Evolutionary conservation across 1,140 invertebrate species (phyloP).

Genomic region (Charaxes varanes): DNA sequence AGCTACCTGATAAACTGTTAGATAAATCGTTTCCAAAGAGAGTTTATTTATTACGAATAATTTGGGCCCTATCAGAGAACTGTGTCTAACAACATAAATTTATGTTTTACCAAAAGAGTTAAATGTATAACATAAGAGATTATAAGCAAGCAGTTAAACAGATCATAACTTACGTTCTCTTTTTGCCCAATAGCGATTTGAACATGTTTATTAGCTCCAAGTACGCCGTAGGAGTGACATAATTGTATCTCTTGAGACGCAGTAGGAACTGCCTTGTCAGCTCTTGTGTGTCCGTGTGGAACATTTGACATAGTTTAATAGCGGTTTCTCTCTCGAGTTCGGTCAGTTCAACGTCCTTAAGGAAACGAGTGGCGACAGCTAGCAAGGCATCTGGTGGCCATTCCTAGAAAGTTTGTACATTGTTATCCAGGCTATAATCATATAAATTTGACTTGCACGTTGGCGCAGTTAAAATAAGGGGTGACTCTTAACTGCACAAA

Average conservation of each 20-base stretch:
- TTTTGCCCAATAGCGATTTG: conserved; percentile 86
- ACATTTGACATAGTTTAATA: conserved; percentile 92
- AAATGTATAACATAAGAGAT: neutral
- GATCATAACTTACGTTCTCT: conserved; percentile 78
- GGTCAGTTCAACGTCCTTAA: conserved; percentile 89
- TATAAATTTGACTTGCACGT: no score
- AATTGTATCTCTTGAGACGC: conserved; percentile 85
- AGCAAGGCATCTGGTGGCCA: conserved; percentile 96
- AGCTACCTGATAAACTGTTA: no score
- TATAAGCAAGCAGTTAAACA: neutral
- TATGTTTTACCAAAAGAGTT: neutral
- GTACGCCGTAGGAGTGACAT: conserved; percentile 96
- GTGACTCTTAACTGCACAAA: no score
- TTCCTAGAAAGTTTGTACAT: conserved; percentile 76
- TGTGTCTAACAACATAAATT: no score
- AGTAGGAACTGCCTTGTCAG: conserved; percentile 84
- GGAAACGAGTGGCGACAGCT: conserved; percentile 91
- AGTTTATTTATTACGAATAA: no score
- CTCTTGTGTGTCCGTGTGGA: conserved; percentile 89
- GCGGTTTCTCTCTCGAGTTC: conserved; percentile 81
- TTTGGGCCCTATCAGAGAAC: no score
- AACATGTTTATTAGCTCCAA: conserved; percentile 94
- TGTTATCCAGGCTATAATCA: no score
- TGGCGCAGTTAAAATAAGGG: no score
- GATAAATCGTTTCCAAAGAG: no score